Conservation (phyloP, 1,140 invertebrate species). For the Zaprionus capensis region DNA sequence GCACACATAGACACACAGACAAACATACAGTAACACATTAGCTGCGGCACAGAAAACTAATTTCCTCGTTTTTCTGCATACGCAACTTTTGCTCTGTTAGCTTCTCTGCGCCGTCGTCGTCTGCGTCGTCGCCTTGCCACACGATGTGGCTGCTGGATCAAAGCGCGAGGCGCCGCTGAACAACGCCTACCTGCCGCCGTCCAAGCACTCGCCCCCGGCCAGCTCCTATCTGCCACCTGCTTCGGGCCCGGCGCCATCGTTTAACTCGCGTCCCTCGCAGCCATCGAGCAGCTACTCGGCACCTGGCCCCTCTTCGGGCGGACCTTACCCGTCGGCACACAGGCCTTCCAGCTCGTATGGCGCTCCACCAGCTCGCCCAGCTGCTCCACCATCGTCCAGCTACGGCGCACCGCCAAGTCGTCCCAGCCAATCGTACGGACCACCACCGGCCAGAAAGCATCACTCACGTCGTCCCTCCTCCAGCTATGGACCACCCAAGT, state of each 20-base stretch:
- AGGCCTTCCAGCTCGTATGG: slow-evolving; percentile 85
- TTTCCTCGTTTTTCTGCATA: slow-evolving; percentile 64
- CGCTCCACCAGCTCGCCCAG: slow-evolving; percentile 76
- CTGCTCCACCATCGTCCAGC: slow-evolving; percentile 83
- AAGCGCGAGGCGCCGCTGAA: slow-evolving; percentile 74
- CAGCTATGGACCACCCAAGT: slow-evolving; percentile 73
- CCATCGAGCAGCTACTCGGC: slow-evolving; percentile 85
- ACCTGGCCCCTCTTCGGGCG: slow-evolving; percentile 64
- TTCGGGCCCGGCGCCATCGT: slow-evolving; percentile 76
- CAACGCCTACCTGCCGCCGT: slow-evolving; percentile 66
- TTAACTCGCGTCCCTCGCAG: slow-evolving; percentile 67
- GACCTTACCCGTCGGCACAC: slow-evolving; percentile 81
- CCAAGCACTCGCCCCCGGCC: slow-evolving; percentile 66
- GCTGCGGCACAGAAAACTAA: slow-evolving; percentile 63
- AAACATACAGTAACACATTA: slow-evolving; percentile 17
- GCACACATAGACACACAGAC: not conserved
- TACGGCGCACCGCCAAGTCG: slow-evolving; percentile 81
- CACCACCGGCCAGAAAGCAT: slow-evolving; percentile 59
- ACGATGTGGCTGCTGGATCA: slow-evolving; percentile 44
- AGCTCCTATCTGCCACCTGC: slow-evolving; percentile 81
- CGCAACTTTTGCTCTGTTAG: slow-evolving; percentile 41
- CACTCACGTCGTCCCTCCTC: slow-evolving; percentile 74
- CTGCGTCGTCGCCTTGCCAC: slow-evolving; percentile 40
- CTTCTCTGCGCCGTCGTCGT: slow-evolving; percentile 66
- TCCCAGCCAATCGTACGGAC: slow-evolving; percentile 84